Evolutionary conservation across 2,888 invertebrate genomes (phyloP), one percentile per base, ranked within the genome.

Genomic region (Agrotis exclamationis): DNA sequence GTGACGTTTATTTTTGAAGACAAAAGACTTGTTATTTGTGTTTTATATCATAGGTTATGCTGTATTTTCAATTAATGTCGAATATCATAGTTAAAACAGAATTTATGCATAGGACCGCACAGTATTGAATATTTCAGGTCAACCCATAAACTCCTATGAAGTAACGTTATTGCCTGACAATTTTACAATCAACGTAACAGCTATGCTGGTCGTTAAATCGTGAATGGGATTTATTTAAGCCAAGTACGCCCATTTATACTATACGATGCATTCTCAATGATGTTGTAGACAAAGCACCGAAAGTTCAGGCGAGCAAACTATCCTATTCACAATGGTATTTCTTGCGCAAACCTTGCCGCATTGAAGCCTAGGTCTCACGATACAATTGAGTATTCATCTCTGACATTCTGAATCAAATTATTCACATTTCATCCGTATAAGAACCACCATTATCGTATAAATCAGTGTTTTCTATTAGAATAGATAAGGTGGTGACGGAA

Each of bases 301-400:
- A 84, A 73, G 80, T 84, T 73, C 72, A 85, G 63, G 62, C 71
- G 56, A 73, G 70, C 80, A 67, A 81, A 68, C 82, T 81, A 85
- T 82, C 77, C 79, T 85, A 84, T 76, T 74, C 71, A 88, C 84
- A 88, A 87, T 84, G 79, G 81, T 70, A 82, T 77, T 82, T 82
- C 73, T 89, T 89, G 84, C 83, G 85, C 76, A 88, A 89, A 68
- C 63, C 74, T 86, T 86, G 79, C 87, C 66, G 73, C 82, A 87
- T 77, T 79, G 63, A 78, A 82, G 79, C 76, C 76, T 75, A 71
- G 72, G 78, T 84, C 77, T 76, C 78, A 87, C 80, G 75, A 82
- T 79, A 80, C 70, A 72, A 77, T 79, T 70, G 66, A 79, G 71
- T 76, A 82, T 79, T 78, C 80, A 77, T 83, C 70, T 83, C 77